Evolutionary conservation across 2,113 vertebrate species (phyloP).

Genomic region (Tyto alba): DNA sequence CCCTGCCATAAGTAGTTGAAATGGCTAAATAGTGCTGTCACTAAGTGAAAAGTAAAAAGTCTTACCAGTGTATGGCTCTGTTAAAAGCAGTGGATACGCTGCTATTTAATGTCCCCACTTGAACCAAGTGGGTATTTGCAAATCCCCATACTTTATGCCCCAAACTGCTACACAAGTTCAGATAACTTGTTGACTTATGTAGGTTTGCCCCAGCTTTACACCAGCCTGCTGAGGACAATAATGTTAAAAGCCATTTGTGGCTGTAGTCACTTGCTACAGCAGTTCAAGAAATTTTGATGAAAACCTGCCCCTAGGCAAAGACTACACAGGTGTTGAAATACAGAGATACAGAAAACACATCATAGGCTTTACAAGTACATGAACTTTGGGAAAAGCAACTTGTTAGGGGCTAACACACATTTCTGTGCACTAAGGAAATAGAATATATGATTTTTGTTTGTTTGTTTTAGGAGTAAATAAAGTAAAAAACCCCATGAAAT

Average conservation of each 20-base stretch:
- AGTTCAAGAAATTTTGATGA: slow-evolving; percentile 21
- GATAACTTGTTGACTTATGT: background rate
- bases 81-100: background rate
- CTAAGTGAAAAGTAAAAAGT: background rate
- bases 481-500: background rate
- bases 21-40: background rate
- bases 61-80: background rate
- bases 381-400: background rate
- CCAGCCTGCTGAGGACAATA: background rate
- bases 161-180: background rate
- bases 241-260: background rate
- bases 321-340: background rate
- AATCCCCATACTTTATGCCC: background rate
- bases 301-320: slow-evolving; percentile 24
- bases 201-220: background rate
- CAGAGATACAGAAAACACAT: slow-evolving; percentile 5
- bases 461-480: background rate
- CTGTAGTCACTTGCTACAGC: background rate
- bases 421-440: background rate
- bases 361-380: background rate
- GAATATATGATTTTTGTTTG: background rate
- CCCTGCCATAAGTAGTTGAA: background rate
- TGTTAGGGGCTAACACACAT: background rate
- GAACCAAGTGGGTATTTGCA: background rate
- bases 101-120: background rate